Conservation (phyloP, 2,113 vertebrate species). For the Danionella cerebrum region DNA sequence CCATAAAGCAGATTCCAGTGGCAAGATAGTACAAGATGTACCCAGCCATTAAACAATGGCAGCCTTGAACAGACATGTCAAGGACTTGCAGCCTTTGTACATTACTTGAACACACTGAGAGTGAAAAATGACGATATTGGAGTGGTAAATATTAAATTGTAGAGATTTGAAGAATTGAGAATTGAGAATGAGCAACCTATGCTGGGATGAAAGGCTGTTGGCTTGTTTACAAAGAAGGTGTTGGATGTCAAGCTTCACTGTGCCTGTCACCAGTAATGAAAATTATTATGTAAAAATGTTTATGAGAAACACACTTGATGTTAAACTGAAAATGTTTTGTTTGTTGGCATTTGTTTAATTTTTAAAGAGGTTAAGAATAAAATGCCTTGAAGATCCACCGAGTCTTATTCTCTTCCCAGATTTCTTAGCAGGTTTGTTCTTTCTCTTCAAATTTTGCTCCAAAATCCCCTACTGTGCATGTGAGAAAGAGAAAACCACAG, state of each 20-base stretch:
- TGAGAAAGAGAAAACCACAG: too few species aligned
- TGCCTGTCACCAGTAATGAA: slow-evolving; percentile 29
- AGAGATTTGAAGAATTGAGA: too few species aligned
- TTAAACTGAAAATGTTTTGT: background rate
- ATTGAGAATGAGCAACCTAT: too few species aligned
- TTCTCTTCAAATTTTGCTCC: too few species aligned
- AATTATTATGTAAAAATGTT: background rate
- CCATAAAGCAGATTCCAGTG: slow-evolving; percentile 43
- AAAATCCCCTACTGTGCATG: too few species aligned
- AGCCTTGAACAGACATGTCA: background rate
- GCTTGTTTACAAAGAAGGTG: background rate
- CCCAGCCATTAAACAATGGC: background rate
- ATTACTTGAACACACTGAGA: background rate
- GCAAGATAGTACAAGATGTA: slow-evolving; percentile 13
- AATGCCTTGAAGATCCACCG: slow-evolving; percentile 2
- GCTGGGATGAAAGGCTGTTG: too few species aligned
- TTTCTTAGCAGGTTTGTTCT: too few species aligned
- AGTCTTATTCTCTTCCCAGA: background rate
- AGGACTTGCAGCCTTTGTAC: background rate
- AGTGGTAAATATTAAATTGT: too few species aligned
- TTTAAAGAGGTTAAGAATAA: background rate
- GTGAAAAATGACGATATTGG: background rate
- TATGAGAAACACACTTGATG: background rate
- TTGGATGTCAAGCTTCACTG: background rate
- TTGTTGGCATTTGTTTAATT: background rate